These are phyloP conservation scores for Pollimyrus isidori DNA, from an alignment of 2,113 vertebrate species.

Conservation along the genomic window DNA sequence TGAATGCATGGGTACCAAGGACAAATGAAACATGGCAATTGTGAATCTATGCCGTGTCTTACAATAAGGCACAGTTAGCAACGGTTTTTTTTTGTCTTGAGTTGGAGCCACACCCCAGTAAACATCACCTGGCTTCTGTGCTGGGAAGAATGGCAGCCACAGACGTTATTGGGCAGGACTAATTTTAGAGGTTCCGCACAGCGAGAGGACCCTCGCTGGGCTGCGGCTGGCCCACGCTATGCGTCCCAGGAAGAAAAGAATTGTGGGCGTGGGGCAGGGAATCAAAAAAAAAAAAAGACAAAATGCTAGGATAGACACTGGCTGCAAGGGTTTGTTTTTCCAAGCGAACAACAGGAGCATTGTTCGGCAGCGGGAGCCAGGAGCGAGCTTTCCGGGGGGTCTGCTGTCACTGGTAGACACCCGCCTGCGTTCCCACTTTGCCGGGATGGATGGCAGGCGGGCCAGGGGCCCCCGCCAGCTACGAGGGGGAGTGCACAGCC, in stretches of 20 bases:
- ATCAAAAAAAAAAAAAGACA: not conserved
- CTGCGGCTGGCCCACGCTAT: not conserved
- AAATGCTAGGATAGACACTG: not conserved
- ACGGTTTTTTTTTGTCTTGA: not conserved
- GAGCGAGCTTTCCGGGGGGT: not conserved
- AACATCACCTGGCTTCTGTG: conserved; percentile 1
- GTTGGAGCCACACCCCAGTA: not conserved
- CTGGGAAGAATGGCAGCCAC: not conserved
- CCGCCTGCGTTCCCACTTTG: not conserved
- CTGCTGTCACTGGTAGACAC: conserved; percentile 9
- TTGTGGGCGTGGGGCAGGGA: conserved; percentile 3
- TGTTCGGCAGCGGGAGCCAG: conserved; percentile 1
- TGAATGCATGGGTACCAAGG: not conserved
- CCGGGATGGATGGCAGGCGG: not conserved
- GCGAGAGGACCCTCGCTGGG: not conserved
- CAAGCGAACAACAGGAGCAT: conserved; percentile 8
- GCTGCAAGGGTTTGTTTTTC: not conserved
- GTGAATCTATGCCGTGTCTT: not conserved
- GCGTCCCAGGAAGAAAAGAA: conserved; percentile 11
- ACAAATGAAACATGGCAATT: not conserved
- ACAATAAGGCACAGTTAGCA: not conserved
- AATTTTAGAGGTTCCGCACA: not conserved
- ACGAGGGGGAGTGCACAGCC: not conserved
- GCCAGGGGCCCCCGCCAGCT: not conserved
- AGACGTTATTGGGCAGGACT: not conserved